Evolutionary conservation across 2,888 invertebrate species (phyloP).

Genomic region (Alcis repandata): DNA sequence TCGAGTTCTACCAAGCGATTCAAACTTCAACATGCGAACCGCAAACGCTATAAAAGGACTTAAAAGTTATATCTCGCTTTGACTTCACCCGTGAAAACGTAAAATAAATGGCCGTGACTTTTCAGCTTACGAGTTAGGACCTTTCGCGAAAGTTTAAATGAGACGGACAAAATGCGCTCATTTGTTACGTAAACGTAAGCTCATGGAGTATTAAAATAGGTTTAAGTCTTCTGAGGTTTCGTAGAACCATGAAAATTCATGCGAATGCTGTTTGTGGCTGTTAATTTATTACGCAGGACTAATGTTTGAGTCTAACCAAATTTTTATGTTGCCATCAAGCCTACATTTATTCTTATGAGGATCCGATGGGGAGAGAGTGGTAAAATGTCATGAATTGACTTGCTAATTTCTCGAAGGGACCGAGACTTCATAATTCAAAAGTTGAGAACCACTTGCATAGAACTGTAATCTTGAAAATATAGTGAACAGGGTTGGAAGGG

Average conservation of each 20-base stretch:
- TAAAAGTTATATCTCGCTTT: conserved; percentile 15
- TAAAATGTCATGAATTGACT: too few relatives aligned
- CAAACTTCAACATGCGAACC: conserved; percentile 10
- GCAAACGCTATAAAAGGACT: conserved; percentile 7
- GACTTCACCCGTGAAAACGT: conserved; percentile 15
- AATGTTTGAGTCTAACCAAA: too few relatives aligned
- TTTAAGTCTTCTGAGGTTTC: neutral
- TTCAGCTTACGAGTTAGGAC: conserved; percentile 22
- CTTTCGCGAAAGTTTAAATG: conserved; percentile 19
- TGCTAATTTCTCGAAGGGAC: too few relatives aligned
- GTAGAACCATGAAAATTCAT: neutral
- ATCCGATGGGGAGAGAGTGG: too few relatives aligned
- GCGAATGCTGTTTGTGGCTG: neutral
- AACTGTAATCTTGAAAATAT: neutral
- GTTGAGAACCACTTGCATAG: conserved; percentile 11
- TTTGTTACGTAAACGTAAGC: conserved; percentile 9
- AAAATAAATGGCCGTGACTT: conserved; percentile 21
- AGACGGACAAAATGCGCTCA: conserved; percentile 9
- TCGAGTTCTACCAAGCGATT: neutral
- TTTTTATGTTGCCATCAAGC: too few relatives aligned
- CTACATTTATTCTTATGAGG: too few relatives aligned
- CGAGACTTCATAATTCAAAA: too few relatives aligned
- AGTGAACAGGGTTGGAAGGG: neutral
- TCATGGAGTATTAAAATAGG: conserved; percentile 4
- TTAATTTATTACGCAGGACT: too few relatives aligned